A percentile compares a stretch with the other conserved stretches of the same genome.
phyloP scores from a whole-genome alignment of 1,140 invertebrate species.

The Penaeus indicus region DNA sequence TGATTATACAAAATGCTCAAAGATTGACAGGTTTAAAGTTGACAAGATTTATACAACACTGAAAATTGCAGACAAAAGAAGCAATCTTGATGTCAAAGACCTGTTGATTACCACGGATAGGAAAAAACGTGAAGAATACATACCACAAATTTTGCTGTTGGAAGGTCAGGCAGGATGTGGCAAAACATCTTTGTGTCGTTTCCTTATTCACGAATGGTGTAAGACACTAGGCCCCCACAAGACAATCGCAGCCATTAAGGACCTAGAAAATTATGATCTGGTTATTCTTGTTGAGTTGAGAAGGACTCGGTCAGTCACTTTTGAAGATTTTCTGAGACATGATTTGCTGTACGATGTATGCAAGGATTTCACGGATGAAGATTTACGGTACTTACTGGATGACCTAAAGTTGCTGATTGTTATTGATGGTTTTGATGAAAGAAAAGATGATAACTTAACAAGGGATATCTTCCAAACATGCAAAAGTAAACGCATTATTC shows the following conservation, averaged over 20 bases:
- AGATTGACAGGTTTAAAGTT: slow-evolving; percentile 14
- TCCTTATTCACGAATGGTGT: slow-evolving; percentile 32
- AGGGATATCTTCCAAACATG: no score
- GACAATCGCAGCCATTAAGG: neutral
- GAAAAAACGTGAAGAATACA: neutral
- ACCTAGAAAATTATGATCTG: neutral
- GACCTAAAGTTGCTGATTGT: no score
- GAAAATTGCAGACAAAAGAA: slow-evolving; percentile 20
- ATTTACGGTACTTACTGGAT: no score
- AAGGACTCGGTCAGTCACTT: no score
- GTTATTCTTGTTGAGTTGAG: slow-evolving; percentile 33
- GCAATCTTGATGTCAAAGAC: neutral
- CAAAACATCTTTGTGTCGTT: slow-evolving; percentile 35
- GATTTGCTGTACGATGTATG: no score
- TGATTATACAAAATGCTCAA: no score
- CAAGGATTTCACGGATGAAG: no score
- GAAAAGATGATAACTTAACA: no score
- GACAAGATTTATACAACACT: slow-evolving; percentile 45
- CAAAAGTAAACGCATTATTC: no score
- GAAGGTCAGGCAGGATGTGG: slow-evolving; percentile 41
- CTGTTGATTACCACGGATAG: neutral
- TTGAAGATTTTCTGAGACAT: no score
- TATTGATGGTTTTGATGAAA: no score
- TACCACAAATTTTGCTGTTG: neutral
- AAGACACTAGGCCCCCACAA: neutral